Evolutionary conservation across 2,113 vertebrate species (phyloP), one percentile per base, ranked within the genome.

Genomic region (Myotis davidii): DNA sequence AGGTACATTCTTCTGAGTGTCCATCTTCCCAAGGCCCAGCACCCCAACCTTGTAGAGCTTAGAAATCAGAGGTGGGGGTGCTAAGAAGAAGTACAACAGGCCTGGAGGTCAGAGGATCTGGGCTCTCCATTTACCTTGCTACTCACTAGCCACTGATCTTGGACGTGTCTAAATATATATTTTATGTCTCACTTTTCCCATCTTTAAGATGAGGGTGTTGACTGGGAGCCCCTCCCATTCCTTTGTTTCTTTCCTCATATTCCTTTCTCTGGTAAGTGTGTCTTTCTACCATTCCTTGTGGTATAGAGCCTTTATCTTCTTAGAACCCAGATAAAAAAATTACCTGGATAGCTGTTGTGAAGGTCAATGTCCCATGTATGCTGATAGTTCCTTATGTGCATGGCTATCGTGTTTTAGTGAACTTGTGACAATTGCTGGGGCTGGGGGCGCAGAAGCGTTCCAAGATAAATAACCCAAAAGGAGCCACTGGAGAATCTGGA

Each of bases 381-480:
- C 20, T 67, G 45, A 52, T 2, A 6, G 9, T n/a, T 37, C 11
- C 16, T 76, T 18, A 13, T 11, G 12, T 29, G 8, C 29, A 17
- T 70, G 21, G 23, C 17, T 88, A 3, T 32, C 32, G 32, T 59
- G 12, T 64, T 85, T 91, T 45, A 89, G 85, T 37, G 95, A 77
- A 52, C 21, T n/a, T 42, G 9, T 21, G 48, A 74, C 89, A 64
- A 37, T 73, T 9, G n/a, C 16, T 20, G 56, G 23, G 2, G 56
- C 9, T 76, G 4, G 27, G 72, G 4, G 27, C 9, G 0, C 17
- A 21, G 23, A 88, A 45, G 21, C n/a, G 9, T 54, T 88, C 20
- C 39, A 70, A 79, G 56, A 76, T 78, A 25, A 79, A 3, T 48
- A 56, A 32, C 64, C 18, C 42, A 59, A 85, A 70, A 59, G 13